Evolutionary conservation across 92 coral and sea anemone species (phyloP).

Genomic region (Paramuricea clavata): DNA sequence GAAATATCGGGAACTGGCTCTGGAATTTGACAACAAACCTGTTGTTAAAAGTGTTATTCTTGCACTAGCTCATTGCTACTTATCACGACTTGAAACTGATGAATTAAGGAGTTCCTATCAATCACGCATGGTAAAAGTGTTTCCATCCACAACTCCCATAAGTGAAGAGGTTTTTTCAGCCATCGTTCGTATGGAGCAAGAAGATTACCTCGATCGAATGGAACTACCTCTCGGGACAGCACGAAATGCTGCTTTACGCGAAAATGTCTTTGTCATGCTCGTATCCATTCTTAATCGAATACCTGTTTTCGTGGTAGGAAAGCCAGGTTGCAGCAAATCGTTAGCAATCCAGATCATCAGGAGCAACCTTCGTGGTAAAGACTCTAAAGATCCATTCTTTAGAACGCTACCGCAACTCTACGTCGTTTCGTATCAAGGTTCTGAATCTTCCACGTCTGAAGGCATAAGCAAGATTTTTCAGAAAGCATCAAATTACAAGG

Average conservation of each 20-base stretch:
- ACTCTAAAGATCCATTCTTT: slow-evolving; percentile 52
- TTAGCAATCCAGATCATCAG: slow-evolving; percentile 40
- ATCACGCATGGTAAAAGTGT: slow-evolving; percentile 20
- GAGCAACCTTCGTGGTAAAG: slow-evolving; percentile 41
- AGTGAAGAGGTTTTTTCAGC: slow-evolving; percentile 43
- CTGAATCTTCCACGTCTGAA: slow-evolving; percentile 64
- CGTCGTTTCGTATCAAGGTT: slow-evolving; percentile 59
- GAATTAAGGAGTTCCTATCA: slow-evolving; percentile 54
- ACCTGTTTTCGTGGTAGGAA: slow-evolving; percentile 60
- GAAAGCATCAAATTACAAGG: slow-evolving; percentile 55
- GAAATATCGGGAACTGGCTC: background rate
- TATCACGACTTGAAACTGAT: slow-evolving; percentile 76
- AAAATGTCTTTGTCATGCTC: slow-evolving; percentile 68
- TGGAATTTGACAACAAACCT: background rate
- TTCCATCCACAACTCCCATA: background rate
- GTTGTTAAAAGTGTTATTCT: slow-evolving; percentile 57
- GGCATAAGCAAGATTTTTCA: slow-evolving; percentile 60
- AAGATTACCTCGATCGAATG: slow-evolving; percentile 81
- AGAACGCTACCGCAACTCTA: slow-evolving; percentile 55
- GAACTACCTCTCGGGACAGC: slow-evolving; percentile 98
- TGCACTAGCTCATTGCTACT: slow-evolving; percentile 84
- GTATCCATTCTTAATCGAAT: slow-evolving; percentile 14
- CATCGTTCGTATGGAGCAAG: slow-evolving; percentile 67
- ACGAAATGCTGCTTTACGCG: slow-evolving; percentile 92
- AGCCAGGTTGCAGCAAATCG: slow-evolving; percentile 61